Conservation (phyloP, 2,113 vertebrate species). For the Aspiorhynchus laticeps region DNA sequence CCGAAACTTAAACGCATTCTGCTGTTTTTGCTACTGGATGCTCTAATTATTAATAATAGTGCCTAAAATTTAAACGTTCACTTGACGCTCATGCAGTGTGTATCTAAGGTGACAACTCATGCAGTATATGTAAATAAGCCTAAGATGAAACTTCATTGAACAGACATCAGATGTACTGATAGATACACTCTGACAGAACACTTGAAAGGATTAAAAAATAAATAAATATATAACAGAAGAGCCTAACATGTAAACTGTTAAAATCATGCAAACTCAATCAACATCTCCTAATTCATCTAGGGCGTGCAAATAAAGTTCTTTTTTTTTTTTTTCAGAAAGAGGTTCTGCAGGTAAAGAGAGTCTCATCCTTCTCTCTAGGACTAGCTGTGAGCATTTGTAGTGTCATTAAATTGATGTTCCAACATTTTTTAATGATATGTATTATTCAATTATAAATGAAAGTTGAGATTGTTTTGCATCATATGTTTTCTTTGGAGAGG, state of each 20-base stretch:
- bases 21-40: neutral
- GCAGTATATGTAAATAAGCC: neutral
- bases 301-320: too few species aligned
- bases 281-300: too few species aligned
- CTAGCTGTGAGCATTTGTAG: neutral
- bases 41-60: neutral
- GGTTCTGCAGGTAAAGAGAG: neutral
- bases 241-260: neutral
- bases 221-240: neutral
- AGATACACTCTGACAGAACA: neutral
- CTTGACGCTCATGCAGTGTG: neutral
- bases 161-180: neutral
- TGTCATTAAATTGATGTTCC: neutral
- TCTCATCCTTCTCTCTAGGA: neutral
- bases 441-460: neutral
- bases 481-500: neutral
- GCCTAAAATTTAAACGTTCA: neutral
- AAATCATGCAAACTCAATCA: too few species aligned
- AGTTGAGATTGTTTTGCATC: neutral
- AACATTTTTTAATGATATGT: neutral
- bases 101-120: neutral
- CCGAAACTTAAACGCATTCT: neutral
- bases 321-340: neutral
- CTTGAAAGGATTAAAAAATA: neutral
- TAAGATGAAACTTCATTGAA: neutral